Conservation (phyloP, 1,140 invertebrate species). For the Hylaeus anthracinus region DNA sequence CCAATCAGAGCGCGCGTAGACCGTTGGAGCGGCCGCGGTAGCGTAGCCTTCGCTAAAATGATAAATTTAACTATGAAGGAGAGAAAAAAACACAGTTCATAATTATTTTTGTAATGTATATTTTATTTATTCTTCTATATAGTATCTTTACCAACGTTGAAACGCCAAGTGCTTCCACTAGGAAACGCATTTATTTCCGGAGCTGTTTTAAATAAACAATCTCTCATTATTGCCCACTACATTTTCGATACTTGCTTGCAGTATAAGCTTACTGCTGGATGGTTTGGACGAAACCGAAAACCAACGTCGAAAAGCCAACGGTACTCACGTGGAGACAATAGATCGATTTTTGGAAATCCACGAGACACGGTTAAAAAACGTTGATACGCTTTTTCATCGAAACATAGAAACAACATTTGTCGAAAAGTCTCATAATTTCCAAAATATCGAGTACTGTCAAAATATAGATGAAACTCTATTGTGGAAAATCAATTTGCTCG, state of each 20-base stretch:
- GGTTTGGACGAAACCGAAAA: slow-evolving; percentile 64
- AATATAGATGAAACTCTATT: slow-evolving; percentile 59
- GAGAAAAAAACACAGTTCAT: too few relatives aligned
- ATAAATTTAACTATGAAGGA: too few relatives aligned
- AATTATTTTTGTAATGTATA: too few relatives aligned
- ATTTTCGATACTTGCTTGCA: slow-evolving; percentile 7
- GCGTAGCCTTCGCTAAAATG: too few relatives aligned
- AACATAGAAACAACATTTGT: slow-evolving; percentile 41
- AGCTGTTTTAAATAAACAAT: too few relatives aligned
- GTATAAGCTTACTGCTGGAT: slow-evolving; percentile 70
- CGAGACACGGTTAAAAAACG: slow-evolving; percentile 21
- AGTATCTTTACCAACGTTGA: too few relatives aligned
- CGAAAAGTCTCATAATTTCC: slow-evolving; percentile 22
- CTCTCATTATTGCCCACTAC: too few relatives aligned
- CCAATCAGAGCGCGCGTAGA: too few relatives aligned
- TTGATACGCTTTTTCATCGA: slow-evolving; percentile 43
- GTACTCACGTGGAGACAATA: slow-evolving; percentile 64
- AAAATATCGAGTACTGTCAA: slow-evolving; percentile 37
- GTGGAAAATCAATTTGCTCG: slow-evolving; percentile 39
- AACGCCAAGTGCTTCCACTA: too few relatives aligned
- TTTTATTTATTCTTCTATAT: too few relatives aligned
- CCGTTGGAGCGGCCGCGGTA: too few relatives aligned
- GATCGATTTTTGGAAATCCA: slow-evolving; percentile 64
- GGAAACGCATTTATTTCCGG: too few relatives aligned
- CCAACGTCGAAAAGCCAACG: slow-evolving; percentile 63